Percentiles rank a stretch among this genome's conserved stretches.
Evolutionary conservation across 2,113 vertebrate genomes (phyloP).

Genomic region (Notarius quadriscutis): DNA sequence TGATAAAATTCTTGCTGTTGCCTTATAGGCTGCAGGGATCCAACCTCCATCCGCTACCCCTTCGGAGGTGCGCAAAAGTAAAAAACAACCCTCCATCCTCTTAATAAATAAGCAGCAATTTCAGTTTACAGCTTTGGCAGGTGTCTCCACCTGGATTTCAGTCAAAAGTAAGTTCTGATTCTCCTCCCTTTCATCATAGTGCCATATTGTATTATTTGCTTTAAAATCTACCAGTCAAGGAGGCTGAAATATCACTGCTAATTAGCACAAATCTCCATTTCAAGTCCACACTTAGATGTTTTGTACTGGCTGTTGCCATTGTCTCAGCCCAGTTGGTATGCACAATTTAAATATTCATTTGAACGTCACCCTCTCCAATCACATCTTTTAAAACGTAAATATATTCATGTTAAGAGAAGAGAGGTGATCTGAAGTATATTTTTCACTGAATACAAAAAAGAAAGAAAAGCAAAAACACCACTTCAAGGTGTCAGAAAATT

Average conservation of each 20-base stretch:
- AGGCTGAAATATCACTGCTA: slow-evolving; percentile 40
- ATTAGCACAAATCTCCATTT: slow-evolving; percentile 47
- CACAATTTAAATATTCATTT: slow-evolving; percentile 47
- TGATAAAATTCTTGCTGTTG: slow-evolving; percentile 10
- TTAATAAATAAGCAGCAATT: slow-evolving; percentile 10
- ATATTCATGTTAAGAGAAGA: not conserved
- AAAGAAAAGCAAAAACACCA: not conserved
- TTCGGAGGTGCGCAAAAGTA: too few species aligned
- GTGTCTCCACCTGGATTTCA: not conserved
- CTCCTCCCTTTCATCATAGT: slow-evolving; percentile 27
- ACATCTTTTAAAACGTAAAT: slow-evolving; percentile 30
- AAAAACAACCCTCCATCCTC: not conserved
- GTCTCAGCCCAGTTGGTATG: slow-evolving; percentile 40
- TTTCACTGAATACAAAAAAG: not conserved
- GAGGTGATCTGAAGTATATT: slow-evolving; percentile 1
- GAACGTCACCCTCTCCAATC: slow-evolving; percentile 16
- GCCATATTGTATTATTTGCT: slow-evolving; percentile 35
- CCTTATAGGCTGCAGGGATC: not conserved
- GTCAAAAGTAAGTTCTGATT: slow-evolving; percentile 12
- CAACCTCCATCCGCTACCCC: not conserved
- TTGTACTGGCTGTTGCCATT: slow-evolving; percentile 30
- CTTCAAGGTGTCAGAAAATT: not conserved
- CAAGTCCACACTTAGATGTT: slow-evolving; percentile 33
- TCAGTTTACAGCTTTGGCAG: slow-evolving; percentile 14
- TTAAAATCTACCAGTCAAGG: slow-evolving; percentile 40